Conservation (phyloP, 2,797 vertebrate species). For the Nyctibius grandis region DNA sequence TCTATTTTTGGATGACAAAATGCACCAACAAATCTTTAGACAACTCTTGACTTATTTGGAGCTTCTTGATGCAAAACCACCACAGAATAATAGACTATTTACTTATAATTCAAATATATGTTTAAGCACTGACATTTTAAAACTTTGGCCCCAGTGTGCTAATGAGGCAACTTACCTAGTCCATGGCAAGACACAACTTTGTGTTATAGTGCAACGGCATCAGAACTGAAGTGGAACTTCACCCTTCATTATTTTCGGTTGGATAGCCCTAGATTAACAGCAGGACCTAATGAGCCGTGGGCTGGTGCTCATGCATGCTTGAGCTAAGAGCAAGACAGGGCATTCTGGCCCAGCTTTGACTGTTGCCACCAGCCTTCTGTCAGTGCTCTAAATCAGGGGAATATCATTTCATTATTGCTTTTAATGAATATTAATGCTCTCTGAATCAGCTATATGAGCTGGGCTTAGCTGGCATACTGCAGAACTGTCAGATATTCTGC, state of each 20-base stretch:
- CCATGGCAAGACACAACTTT: neutral
- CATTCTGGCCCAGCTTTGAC: neutral
- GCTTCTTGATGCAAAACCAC: neutral
- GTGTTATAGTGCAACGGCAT: neutral
- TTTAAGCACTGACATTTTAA: neutral
- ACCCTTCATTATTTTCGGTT: neutral
- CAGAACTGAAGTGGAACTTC: neutral
- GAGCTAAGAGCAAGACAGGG: neutral
- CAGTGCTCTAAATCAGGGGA: neutral
- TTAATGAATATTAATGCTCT: slow-evolving; percentile 23
- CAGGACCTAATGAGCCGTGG: neutral
- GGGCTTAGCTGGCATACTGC: neutral
- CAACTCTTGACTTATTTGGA: neutral
- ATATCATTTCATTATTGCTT: neutral
- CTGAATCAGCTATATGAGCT: neutral
- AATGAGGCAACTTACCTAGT: neutral
- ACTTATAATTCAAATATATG: neutral
- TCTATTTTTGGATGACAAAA: neutral
- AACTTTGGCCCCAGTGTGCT: neutral
- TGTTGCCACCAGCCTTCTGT: neutral
- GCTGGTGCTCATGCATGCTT: fast-evolving
- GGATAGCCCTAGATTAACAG: neutral
- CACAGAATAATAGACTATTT: neutral
- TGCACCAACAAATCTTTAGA: neutral
- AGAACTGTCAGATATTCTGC: neutral